A percentile compares a stretch with the other conserved stretches of the same genome.
phyloP scores from a whole-genome alignment of 2,113 vertebrate species.

The Ophthalmolycus amberensis region DNA sequence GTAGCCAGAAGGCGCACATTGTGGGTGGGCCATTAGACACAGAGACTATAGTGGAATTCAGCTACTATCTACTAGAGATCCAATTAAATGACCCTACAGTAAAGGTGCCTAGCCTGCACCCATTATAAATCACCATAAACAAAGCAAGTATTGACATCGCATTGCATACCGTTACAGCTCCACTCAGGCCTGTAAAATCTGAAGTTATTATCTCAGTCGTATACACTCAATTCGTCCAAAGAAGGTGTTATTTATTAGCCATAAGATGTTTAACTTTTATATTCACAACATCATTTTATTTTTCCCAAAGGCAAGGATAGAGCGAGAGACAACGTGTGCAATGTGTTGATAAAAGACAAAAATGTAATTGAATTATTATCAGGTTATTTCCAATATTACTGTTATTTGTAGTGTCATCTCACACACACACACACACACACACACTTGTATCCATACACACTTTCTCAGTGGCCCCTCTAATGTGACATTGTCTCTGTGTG shows the following conservation, averaged over 20 bases:
- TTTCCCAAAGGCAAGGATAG: background rate
- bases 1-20: constrained; percentile 44
- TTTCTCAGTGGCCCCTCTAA: background rate
- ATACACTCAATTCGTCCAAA: background rate
- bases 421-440: background rate
- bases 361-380: background rate
- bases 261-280: background rate
- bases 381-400: background rate
- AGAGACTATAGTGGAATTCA: constrained; percentile 57
- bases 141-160: constrained; percentile 55
- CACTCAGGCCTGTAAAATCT: constrained; percentile 18
- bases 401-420: background rate
- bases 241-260: background rate
- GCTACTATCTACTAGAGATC: constrained; percentile 59
- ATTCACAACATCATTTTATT: background rate
- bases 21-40: constrained; percentile 72
- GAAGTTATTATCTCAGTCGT: background rate
- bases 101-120: constrained; percentile 47
- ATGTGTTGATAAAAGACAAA: background rate
- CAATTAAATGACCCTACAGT: constrained; percentile 62
- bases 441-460: background rate
- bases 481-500: constrained; percentile 8
- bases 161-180: constrained; percentile 32
- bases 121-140: constrained; percentile 67
- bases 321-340: background rate